Conservation (phyloP, 1,140 invertebrate species). For the Drosophila pseudoobscura region DNA sequence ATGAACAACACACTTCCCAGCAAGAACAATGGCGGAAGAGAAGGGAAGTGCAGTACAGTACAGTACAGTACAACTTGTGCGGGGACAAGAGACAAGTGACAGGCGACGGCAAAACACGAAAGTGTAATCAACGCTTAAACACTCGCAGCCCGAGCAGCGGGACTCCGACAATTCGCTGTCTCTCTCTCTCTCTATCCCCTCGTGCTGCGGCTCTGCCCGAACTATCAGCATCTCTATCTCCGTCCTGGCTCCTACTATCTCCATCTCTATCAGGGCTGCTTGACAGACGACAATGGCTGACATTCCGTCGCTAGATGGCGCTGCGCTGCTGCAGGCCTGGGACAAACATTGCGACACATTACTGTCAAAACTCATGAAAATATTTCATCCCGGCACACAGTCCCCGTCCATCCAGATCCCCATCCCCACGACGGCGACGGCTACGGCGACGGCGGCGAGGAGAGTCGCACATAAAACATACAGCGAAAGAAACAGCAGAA, state of each 20-base stretch:
- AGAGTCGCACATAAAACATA: conserved; percentile 52
- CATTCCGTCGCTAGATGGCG: conserved; percentile 15
- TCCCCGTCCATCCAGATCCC: neutral
- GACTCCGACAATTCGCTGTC: conserved; percentile 58
- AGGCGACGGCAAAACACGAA: conserved; percentile 72
- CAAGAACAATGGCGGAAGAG: conserved; percentile 36
- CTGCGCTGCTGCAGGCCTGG: conserved; percentile 28
- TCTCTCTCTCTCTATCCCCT: neutral
- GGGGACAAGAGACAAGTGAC: conserved; percentile 67
- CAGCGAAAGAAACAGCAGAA: conserved; percentile 37
- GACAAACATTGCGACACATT: conserved; percentile 81
- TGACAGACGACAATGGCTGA: conserved; percentile 1
- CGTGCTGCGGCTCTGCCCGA: too few relatives aligned
- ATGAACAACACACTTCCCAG: conserved; percentile 44
- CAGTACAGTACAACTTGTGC: conserved; percentile 23
- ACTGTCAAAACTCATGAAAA: conserved; percentile 82
- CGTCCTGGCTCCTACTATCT: neutral
- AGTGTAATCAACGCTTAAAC: conserved; percentile 81
- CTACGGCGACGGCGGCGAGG: neutral
- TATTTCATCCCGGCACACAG: conserved; percentile 67
- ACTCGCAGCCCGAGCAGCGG: conserved; percentile 64
- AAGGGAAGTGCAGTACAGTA: conserved; percentile 33
- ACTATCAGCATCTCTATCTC: too few relatives aligned
- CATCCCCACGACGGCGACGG: neutral
- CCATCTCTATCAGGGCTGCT: neutral